A percentile compares a stretch with the other conserved stretches of the same genome.
Evolutionary conservation across 1,140 invertebrate genomes (phyloP).

Genomic region (Ooceraea biroi): DNA sequence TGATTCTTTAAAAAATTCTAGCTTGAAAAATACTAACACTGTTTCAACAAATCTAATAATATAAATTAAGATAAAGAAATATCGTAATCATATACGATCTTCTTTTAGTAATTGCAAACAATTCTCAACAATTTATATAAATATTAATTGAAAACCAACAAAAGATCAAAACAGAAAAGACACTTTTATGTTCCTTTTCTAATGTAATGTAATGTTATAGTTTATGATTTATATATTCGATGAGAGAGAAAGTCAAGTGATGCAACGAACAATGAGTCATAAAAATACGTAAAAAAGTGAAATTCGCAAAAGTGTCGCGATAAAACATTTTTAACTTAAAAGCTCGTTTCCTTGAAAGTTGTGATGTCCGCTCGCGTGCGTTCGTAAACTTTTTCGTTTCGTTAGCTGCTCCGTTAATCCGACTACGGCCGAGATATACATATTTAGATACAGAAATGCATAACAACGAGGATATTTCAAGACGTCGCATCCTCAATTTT

Average conservation of each 20-base stretch:
- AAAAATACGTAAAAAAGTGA: conserved; percentile 2
- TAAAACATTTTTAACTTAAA: conserved; percentile 47
- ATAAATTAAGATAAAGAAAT: not conserved
- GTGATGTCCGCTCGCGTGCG: conserved; percentile 31
- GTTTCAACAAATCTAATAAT: not conserved
- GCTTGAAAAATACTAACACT: not conserved
- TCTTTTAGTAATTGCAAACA: too few species aligned
- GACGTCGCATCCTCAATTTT: conserved; percentile 53
- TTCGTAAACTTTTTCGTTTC: conserved; percentile 66
- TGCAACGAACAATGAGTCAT: not conserved
- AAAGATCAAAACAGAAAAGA: too few species aligned
- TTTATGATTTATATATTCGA: not conserved
- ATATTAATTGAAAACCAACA: too few species aligned
- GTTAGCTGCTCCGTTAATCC: conserved; percentile 65
- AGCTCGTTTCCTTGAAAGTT: conserved; percentile 47
- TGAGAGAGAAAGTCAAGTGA: conserved; percentile 8
- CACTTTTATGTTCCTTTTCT: too few species aligned
- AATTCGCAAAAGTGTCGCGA: conserved; percentile 29
- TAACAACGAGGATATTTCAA: conserved; percentile 71
- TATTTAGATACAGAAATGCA: conserved; percentile 74
- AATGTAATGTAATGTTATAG: too few species aligned
- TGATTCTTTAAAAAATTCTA: not conserved
- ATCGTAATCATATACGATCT: too few species aligned
- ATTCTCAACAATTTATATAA: too few species aligned
- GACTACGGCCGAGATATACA: conserved; percentile 60